Percentiles rank a stretch among this genome's conserved stretches.
phyloP scores from a whole-genome alignment of 2,113 vertebrate genomes.

The Xiphorhynchus elegans region DNA sequence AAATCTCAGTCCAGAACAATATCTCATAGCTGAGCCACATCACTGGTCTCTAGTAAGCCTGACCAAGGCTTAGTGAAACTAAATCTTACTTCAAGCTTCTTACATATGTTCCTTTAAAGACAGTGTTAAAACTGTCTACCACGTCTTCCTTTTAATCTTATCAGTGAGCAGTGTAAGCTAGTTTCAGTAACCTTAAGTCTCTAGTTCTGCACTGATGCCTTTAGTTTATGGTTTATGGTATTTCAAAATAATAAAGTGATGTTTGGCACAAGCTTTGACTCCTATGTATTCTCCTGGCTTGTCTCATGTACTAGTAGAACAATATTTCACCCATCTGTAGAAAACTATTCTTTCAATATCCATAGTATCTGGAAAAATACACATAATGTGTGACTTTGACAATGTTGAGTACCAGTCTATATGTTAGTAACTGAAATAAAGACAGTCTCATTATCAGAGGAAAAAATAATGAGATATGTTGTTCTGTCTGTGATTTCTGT shows the following conservation, averaged over 20 bases:
- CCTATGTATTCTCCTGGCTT: neutral
- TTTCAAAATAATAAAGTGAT: neutral
- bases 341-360: neutral
- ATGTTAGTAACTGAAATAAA: neutral
- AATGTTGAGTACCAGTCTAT: neutral
- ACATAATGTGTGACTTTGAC: neutral
- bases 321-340: neutral
- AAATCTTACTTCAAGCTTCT: neutral
- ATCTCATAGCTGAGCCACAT: neutral
- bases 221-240: neutral
- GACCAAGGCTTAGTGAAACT: neutral
- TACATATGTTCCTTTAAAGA: neutral
- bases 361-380: neutral
- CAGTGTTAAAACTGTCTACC: neutral
- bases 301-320: neutral
- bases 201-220: neutral
- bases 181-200: neutral
- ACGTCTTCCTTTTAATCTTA: neutral
- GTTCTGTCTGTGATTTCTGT: neutral
- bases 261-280: neutral
- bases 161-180: neutral
- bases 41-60: neutral
- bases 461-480: neutral
- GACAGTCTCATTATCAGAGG: neutral
- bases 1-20: neutral